Percentiles rank a stretch among this genome's conserved stretches.
Evolutionary conservation across 2,113 vertebrate species (phyloP).

Genomic region (Petrocephalus zakoni): DNA sequence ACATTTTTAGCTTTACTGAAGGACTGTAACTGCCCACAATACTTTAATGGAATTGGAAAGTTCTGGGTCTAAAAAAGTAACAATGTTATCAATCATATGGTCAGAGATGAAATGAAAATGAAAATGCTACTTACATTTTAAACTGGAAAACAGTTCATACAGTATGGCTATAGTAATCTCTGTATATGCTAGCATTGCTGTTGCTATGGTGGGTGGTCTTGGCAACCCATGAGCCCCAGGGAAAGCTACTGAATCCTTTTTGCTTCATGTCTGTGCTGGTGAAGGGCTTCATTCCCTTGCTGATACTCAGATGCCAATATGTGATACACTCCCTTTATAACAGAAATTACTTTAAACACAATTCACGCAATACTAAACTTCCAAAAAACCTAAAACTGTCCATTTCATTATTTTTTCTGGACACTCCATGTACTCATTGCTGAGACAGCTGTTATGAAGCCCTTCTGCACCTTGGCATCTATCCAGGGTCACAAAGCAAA

Average conservation of each 20-base stretch:
- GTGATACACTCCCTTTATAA: background rate
- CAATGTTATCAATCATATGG: background rate
- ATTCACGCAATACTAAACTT: background rate
- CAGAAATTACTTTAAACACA: background rate
- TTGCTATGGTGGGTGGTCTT: slow-evolving; percentile 19
- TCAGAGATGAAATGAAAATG: background rate
- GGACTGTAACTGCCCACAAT: background rate
- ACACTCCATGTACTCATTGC: background rate
- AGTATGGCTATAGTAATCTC: slow-evolving; percentile 37
- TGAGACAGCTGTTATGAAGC: background rate
- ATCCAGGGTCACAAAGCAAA: background rate
- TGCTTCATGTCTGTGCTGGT: background rate
- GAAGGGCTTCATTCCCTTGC: background rate
- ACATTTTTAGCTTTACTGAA: background rate
- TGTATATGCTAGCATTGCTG: slow-evolving; percentile 51
- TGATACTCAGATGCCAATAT: background rate
- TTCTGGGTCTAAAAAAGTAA: background rate
- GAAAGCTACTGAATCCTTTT: background rate
- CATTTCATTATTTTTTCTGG: background rate
- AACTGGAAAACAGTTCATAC: slow-evolving; percentile 35
- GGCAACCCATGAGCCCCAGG: background rate
- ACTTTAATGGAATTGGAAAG: background rate
- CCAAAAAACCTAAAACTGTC: background rate
- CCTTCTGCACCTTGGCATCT: background rate
- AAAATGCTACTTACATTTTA: background rate